Base-by-base conservation (phyloP, 37 sponge, comb jelly and placozoan species). In the Corticium candelabrum region DNA sequence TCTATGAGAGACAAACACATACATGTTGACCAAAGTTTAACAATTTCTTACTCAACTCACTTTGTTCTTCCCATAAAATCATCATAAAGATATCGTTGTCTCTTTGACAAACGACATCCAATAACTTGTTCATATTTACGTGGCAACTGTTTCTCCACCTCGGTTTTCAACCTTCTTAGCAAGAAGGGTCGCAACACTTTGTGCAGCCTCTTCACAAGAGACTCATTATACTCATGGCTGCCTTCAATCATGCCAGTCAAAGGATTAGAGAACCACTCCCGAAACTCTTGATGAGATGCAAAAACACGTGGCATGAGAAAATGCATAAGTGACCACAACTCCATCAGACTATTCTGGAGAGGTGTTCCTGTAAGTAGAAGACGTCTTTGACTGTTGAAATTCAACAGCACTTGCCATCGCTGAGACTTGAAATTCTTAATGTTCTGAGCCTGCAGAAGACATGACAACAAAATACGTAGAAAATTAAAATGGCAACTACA, bases 381-480 rank as follows among this genome's bases (percentile, higher is more conserved):
- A 21, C 99, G 78, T 30, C 86, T 85, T 80, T 90, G 87, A 38
- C 90, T 92, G 82, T 86, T 89, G 89, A 99, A 99, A 78, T 84
- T 90, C 37, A 99, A 86, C 57, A 99, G 86, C 1, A 89, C 87
- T 84, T 94, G 99, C 99, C 99, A 99, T 37, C 99, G 83, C 81
- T 99, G 95, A 69, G 95, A 96, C 82, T 99, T 94, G 84, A 94
- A 99, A 80, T 99, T 99, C 84, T 99, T 99, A 78, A 99, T 99
- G 80, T 99, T 89, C 78, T 99, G 99, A 15, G 99, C 99, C 93
- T 93, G 41, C 2, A 32, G 76, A 4, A 41, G 27, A 33, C n/a
- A 11, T 4, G 1, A 7, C 4, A 5, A 70, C 36, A 70, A 70
- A 70, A 70, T 7, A 32, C 5, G 4, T 70, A n/a, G n/a, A 70